Evolutionary conservation across 2,113 vertebrate species (phyloP).

Genomic region (Prinia subflava): DNA sequence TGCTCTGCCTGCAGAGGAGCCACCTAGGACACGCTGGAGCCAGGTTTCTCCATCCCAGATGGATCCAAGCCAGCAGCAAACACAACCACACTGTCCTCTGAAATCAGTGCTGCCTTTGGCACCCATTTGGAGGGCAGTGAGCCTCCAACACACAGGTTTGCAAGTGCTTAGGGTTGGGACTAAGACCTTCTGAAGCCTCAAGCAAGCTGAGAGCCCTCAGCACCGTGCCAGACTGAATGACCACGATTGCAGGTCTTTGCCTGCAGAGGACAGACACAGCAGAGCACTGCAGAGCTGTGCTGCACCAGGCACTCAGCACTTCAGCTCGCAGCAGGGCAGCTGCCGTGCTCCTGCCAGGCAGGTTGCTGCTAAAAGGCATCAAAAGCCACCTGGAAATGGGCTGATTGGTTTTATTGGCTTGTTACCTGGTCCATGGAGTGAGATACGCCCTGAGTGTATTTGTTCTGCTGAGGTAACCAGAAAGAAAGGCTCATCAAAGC

Average conservation of each 20-base stretch:
- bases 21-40: not conserved
- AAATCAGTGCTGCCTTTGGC: not conserved
- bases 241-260: not conserved
- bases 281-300: not conserved
- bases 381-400: not conserved
- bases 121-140: not conserved
- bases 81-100: not conserved
- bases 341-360: not conserved
- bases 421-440: not conserved
- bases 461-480: not conserved
- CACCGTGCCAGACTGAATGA: not conserved
- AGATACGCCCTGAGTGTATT: not conserved
- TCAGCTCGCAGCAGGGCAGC: not conserved
- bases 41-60: not conserved
- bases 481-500: not conserved
- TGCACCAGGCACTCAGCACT: not conserved
- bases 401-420: not conserved
- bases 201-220: not conserved
- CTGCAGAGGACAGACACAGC: not conserved
- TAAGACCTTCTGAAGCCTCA: not conserved
- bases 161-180: not conserved
- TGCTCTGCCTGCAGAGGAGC: not conserved
- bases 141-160: not conserved
- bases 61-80: not conserved
- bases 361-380: not conserved